These are phyloP conservation scores for Parasteatoda lunata DNA, from an alignment of 2,888 invertebrate genomes.

Conservation along the genomic window DNA sequence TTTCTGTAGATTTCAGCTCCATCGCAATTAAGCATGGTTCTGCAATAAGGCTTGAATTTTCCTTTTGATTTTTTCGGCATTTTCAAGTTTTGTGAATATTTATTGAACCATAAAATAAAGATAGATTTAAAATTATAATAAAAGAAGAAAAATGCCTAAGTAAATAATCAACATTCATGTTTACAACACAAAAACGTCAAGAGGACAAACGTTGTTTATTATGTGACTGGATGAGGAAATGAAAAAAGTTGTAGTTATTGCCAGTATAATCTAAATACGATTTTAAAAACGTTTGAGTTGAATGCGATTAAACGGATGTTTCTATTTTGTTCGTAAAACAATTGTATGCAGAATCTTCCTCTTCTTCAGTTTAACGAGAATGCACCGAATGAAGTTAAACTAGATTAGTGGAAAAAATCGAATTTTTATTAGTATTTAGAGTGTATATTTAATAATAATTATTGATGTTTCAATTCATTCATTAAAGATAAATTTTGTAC, in stretches of 20 bases:
- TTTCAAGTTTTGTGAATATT: background rate
- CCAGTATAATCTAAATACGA: background rate
- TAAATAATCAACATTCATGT: background rate
- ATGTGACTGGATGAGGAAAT: background rate
- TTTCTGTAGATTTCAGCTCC: slow-evolving; percentile 33
- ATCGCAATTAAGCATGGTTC: background rate
- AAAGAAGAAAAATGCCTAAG: background rate
- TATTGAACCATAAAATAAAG: background rate
- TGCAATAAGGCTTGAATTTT: slow-evolving; percentile 14
- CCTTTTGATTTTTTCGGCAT: slow-evolving; percentile 29
- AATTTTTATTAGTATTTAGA: too few species aligned
- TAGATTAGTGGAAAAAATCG: too few species aligned
- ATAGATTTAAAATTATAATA: background rate
- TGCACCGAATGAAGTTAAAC: too few species aligned
- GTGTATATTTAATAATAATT: too few species aligned
- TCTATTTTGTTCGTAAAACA: too few species aligned
- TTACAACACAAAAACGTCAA: background rate
- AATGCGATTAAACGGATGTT: too few species aligned
- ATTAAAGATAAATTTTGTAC: too few species aligned
- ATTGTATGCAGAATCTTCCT: too few species aligned
- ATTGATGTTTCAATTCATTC: too few species aligned
- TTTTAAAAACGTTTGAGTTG: too few species aligned
- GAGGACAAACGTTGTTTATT: background rate
- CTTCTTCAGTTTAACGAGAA: too few species aligned
- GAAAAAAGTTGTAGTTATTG: too few species aligned